phyloP scores from a whole-genome alignment of 2,797 vertebrate genomes.

The Oryzias dopingdopingensis region DNA sequence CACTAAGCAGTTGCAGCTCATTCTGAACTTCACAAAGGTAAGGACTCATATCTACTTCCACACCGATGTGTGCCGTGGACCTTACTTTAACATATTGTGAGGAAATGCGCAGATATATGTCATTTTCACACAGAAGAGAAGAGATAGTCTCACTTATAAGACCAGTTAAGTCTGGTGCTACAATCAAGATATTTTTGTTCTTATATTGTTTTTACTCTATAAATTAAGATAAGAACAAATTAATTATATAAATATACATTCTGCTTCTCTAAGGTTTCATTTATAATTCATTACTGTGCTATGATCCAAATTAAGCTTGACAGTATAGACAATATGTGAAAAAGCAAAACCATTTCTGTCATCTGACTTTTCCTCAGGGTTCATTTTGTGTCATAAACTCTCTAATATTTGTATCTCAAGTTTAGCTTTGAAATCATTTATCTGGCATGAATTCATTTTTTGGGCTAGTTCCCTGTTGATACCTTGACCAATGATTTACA shows the following conservation, averaged over 20 bases:
- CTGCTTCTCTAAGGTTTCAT: not conserved
- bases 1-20: constrained; percentile 38
- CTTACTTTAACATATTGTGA: not conserved
- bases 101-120: not conserved
- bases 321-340: not conserved
- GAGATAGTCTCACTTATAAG: too few relatives aligned
- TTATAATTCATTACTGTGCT: not conserved
- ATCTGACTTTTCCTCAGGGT: constrained; percentile 1
- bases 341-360: not conserved
- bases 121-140: too few relatives aligned
- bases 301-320: not conserved
- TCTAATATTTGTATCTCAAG: not conserved
- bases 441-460: too few relatives aligned
- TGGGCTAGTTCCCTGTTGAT: not conserved
- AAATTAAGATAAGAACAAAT: not conserved
- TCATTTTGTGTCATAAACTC: constrained; percentile 1
- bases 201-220: not conserved
- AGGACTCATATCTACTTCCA: constrained; percentile 48
- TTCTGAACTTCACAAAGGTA: constrained; percentile 42
- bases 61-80: not conserved
- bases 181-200: not conserved
- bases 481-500: not conserved
- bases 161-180: too few relatives aligned
- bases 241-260: not conserved
- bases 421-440: not conserved